These are phyloP conservation scores for Scolanthus callimorphus DNA, from an alignment of 92 coral and sea anemone genomes.

Conservation along the genomic window DNA sequence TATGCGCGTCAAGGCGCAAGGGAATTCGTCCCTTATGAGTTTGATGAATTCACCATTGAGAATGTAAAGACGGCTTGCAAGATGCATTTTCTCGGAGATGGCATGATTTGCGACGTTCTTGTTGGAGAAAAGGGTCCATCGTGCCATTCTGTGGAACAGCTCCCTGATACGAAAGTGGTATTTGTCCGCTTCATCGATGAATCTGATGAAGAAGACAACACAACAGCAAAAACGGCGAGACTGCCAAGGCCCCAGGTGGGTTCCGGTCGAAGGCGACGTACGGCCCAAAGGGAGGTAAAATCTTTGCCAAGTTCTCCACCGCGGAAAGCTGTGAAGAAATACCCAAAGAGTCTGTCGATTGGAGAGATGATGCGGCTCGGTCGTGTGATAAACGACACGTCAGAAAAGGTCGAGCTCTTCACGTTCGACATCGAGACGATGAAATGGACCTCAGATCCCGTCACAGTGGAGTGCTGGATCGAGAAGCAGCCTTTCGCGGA, in stretches of 20 bases:
- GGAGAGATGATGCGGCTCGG: not conserved
- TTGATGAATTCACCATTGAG: not conserved
- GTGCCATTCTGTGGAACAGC: not conserved
- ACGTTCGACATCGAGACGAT: constrained; percentile 20
- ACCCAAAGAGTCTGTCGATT: constrained; percentile 1
- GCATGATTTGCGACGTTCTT: not conserved
- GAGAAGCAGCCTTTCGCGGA: constrained; percentile 15
- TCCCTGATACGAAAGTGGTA: not conserved
- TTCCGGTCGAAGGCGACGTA: not conserved
- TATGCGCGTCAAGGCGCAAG: not conserved
- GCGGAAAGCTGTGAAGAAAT: not conserved
- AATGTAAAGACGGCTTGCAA: not conserved
- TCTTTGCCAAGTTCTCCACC: not conserved
- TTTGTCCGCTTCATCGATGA: not conserved
- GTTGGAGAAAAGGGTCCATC: not conserved
- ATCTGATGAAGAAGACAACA: not conserved
- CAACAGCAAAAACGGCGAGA: not conserved
- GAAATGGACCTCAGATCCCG: constrained; percentile 6
- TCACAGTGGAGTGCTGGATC: constrained; percentile 10
- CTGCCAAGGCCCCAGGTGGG: not conserved
- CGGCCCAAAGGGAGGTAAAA: not conserved
- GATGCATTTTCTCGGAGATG: not conserved
- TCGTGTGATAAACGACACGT: constrained; percentile 1
- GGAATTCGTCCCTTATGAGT: not conserved
- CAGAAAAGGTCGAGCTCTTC: not conserved